Base-by-base conservation (phyloP, 2,888 invertebrate genomes). In the Chymomyza fuscimana region DNA sequence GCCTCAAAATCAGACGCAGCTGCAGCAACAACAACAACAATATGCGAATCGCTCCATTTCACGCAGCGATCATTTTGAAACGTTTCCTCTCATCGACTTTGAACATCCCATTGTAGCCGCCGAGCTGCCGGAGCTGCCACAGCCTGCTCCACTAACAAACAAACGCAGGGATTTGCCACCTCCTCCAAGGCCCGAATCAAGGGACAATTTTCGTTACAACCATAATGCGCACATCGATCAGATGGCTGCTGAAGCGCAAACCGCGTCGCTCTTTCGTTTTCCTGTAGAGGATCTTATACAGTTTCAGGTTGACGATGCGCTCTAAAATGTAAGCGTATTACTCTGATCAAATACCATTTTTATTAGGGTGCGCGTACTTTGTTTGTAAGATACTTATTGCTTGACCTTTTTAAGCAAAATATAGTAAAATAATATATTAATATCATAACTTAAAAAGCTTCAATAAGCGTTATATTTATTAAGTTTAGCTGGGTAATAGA, bases 261-360 rank as follows among this genome's bases (percentile, higher is more conserved):
- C 90, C 3, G 90, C 90, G 56, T 91, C 91, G 5, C 81, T 91
- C 0, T 91, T 91, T 65, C 89, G 91, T 3, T 91, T 91, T 76
- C 91, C 91, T 16, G 91, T 91, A 3, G 91, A 91, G 79, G 91
- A 91, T 78, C 74, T 91, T 32, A 89, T 91, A 77, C 89, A 91
- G 65, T 91, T 91, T 69, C 91, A 91, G 69, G 91, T 91, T 29
- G 90, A 91, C 51, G 91, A 91, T 78, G 91, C 91, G 16, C 86
- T 90, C 78, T 90, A 81, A 79, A 2, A 5, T 22, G 19, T 16
- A 54, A 54, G 54, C 2, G 12, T n/a, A 16, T 3, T 16, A 40
- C 10, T 7, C 40, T 40, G 3, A 40, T 10, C 40, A 40, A 40
- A 10, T 2, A 10, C 10, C 1, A 40, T 5, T 10, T 40, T 40